phyloP scores from a whole-genome alignment of 2,113 vertebrate genomes.

The Mandrillus leucophaeus region DNA sequence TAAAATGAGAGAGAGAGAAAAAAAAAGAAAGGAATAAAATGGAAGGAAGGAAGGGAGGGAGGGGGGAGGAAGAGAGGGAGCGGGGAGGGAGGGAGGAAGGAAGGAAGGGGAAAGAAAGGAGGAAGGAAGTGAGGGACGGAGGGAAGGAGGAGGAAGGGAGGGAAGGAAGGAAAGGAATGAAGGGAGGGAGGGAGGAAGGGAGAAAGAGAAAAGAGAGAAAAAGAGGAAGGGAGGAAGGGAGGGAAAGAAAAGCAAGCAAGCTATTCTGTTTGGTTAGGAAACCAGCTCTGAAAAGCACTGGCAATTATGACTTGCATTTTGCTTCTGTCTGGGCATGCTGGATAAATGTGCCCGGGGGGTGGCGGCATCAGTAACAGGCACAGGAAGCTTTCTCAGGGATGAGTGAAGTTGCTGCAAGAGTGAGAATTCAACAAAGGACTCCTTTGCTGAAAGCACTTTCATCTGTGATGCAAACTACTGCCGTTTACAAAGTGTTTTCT shows the following conservation, averaged over 20 bases:
- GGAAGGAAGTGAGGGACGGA: too few species aligned
- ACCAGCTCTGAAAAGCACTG: background rate
- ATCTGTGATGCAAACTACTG: background rate
- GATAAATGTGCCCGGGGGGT: background rate
- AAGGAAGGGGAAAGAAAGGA: too few species aligned
- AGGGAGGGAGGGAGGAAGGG: too few species aligned
- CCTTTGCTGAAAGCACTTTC: background rate
- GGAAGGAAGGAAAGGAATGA: too few species aligned
- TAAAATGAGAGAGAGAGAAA: background rate
- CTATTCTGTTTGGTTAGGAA: background rate
- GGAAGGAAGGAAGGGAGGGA: too few species aligned
- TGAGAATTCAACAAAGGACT: background rate
- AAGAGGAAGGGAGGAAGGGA: too few species aligned
- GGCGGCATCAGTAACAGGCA: background rate
- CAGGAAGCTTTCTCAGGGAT: background rate
- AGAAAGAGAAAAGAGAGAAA: too few species aligned
- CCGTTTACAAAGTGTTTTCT: background rate
- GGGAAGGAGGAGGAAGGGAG: too few species aligned
- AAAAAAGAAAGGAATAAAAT: fast-evolving
- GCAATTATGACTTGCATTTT: background rate
- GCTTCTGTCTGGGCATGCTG: background rate
- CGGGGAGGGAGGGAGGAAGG: too few species aligned
- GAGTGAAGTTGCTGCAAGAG: background rate
- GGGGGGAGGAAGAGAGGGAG: too few species aligned
- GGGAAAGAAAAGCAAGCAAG: too few species aligned